Base-by-base conservation (phyloP, 2,888 invertebrate genomes). In the Protula sp. region DNA sequence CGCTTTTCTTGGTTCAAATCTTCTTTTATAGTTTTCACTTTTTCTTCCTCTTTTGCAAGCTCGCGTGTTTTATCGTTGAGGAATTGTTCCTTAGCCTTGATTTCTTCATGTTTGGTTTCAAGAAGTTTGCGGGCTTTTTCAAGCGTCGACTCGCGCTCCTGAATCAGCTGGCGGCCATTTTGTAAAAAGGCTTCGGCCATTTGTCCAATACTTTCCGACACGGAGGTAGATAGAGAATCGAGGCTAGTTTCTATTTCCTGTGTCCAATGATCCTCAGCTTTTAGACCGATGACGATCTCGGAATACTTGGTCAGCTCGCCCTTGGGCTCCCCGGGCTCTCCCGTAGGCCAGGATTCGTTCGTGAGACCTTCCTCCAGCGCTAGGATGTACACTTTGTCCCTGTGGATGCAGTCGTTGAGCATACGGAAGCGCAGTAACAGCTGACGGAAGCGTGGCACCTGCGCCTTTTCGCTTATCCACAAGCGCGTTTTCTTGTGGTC, bases 381-480 rank as follows among this genome's bases (percentile, higher is more conserved):
- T 51, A 66, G 57, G 54, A 66, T 65, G 57, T 64, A 64, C 38
- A 62, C 54, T 48, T 64, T 64, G 47, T 64, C 64, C 14, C 64
- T 45, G 54, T 62, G 61, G 47, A 64, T 61, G 52, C 64, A 64
- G 47, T 64, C 64, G 45, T 66, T 65, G 22, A 66, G 58, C 66
- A 65, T 66, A n/a, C 66, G 51, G 52, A 63, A 61, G 9, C 66
- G 52, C 2, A 63, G 47, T 30, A 66, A 58, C 27, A 66, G 60
- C 55, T 66, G 66, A 4, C 66, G 55, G 51, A 66, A 66, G 2
- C 63, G 55, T 9, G 66, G 66, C 24, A 64, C 64, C 54, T 65
- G 65, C 9, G 61, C 59, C 47, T 66, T 66, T 51, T 66, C 66
- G 9, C 63, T 63, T 29, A 66, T 65, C 66, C 66, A 66, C 38